Base-by-base conservation (phyloP, 2,888 invertebrate species). In the Vesta saturnalis region DNA sequence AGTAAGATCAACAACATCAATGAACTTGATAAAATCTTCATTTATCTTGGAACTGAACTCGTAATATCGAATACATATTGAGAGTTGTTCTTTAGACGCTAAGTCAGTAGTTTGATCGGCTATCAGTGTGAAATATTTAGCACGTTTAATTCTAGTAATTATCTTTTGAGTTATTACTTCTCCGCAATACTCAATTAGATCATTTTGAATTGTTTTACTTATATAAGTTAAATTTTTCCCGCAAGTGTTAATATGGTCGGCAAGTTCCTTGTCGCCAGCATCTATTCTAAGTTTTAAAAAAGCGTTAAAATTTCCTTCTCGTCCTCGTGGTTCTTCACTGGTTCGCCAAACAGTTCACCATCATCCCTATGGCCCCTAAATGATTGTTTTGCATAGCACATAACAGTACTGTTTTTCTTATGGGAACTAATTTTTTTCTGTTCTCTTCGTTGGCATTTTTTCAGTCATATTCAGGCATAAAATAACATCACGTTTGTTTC, bases 201-300 rank as follows among this genome's bases (percentile, higher is more conserved):
- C 54, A 43, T 46, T 54, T 12, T 55, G 62, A n/a, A 43, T 43
- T 6, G 39, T 62, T 39, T 39, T 55, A 16, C 43, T 62, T n/a
- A 55, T 54, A 30, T 43, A 55, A 1, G 46, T 62, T 16, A 16
- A 18, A 19, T 57, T 62, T 55, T 46, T 19, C 0, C 21, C n/a
- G 19, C 43, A 19, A 39, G 16, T 6, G 16, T 18, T 4, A 49
- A 52, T 23, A 12, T 54, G 61, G 10, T 12, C 12, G 5, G 16
- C n/a, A 18, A 54, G 16, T 21, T 52, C 43, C 10, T 3, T 19
- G 30, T 62, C 62, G 1, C 54, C 55, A 22, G 43, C n/a, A 21
- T 55, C 55, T 4, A 55, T 12, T n/a, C 54, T 15, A 54, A 55
- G 55, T 22, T 8, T 46, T 8, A 47, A 23, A n/a, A 59, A 14